phyloP scores from a whole-genome alignment of 1,140 invertebrate genomes.

The Pseudomyrmex pallidus region DNA sequence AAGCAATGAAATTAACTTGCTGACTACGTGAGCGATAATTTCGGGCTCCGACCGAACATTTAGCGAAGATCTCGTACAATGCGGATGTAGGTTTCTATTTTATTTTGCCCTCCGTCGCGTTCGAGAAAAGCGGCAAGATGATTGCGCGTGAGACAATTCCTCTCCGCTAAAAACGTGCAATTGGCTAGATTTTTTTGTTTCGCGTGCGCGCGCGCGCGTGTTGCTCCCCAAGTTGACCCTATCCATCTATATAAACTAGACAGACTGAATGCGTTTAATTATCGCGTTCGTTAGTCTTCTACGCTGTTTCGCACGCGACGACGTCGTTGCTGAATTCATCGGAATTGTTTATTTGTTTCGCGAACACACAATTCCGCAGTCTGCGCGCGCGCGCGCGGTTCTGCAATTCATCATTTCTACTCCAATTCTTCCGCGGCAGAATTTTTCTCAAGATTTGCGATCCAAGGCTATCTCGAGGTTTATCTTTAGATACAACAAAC shows the following conservation, averaged over 20 bases:
- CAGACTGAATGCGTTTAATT: slow-evolving; percentile 55
- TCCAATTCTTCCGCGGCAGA: not conserved
- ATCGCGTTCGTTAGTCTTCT: slow-evolving; percentile 41
- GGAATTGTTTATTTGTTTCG: slow-evolving; percentile 36
- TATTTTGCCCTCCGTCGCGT: not conserved
- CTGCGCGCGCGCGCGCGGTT: not conserved
- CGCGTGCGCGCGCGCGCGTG: not conserved
- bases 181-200: slow-evolving; percentile 24
- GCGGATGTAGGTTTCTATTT: too few relatives aligned
- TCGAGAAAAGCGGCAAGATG: not conserved
- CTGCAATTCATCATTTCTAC: not conserved
- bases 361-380: slow-evolving; percentile 9
- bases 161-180: slow-evolving; percentile 5
- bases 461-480: too few relatives aligned
- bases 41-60: not conserved
- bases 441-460: not conserved
- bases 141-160: not conserved
- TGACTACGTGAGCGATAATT: not conserved
- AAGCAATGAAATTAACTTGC: slow-evolving; percentile 30
- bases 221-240: not conserved
- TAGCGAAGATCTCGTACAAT: not conserved
- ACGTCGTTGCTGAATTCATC: not conserved
- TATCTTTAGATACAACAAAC: not conserved
- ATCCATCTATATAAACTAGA: slow-evolving; percentile 21
- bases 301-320: slow-evolving; percentile 7